Evolutionary conservation across 2,113 vertebrate species (phyloP), one percentile per base, ranked within the genome.

Genomic region (Epinephelus fuscoguttatus): DNA sequence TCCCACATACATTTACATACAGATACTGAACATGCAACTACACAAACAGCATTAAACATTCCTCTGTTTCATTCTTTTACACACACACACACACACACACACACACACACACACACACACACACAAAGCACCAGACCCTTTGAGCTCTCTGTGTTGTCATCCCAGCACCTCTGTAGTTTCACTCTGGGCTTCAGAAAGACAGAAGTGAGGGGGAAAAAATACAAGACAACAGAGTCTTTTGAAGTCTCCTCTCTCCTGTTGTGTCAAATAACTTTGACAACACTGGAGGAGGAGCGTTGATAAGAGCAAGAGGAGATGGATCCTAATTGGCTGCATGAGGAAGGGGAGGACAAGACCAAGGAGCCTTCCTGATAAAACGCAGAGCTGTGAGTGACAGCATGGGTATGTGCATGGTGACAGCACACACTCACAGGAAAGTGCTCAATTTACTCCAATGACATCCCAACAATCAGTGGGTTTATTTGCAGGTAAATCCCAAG

Each of bases 191-290:
- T 86, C 75, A 83, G 71, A 80, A 78, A 64, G 70, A 70, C 53
- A 75, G 66, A 86, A 72, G 19, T 21, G 4, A 37, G n/a, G 49
- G 55, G 64, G 3, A 8, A 52, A 70, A 59, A 23, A 81, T 84
- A 84, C 78, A 90, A 88, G 77, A 92, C 78, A 91, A 89, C 80
- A 81, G 63, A 73, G 50, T 52, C 84, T 88, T 92, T 90, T 93
- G 91, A 94, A 93, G 91, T 91, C 78, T 88, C 60, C 69, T 83
- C 74, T 89, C 74, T 30, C 57, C 80, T 88, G 84, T 90, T 91
- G 90, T 88, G 84, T 90, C 85, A 85, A 71, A 84, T 75, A 91
- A 81, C 77, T 82, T 86, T 89, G 84, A 91, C 87, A 84, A 85
- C 79, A 82, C 73, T 79, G 74, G 91, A 91, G 80, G 78, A 90